Evolutionary conservation across 1,140 invertebrate genomes (phyloP).

Genomic region (Aleiodes sp.): DNA sequence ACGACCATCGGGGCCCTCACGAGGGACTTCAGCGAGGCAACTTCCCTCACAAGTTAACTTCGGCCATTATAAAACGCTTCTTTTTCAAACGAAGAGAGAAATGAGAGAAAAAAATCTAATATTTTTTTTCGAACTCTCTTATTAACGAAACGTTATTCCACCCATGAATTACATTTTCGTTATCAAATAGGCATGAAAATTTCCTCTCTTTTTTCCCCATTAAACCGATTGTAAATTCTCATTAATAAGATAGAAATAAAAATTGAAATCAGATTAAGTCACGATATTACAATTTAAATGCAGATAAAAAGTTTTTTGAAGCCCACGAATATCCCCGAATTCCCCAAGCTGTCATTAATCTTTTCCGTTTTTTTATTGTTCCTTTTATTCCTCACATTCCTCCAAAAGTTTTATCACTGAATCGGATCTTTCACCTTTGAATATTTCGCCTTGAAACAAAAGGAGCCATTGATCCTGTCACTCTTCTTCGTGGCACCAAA

Average conservation of each 20-base stretch:
- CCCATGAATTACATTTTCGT: no score
- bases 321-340: no score
- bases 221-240: not conserved
- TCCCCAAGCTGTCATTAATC: not conserved
- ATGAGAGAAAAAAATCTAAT: not conserved
- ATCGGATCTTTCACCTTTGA: not conserved
- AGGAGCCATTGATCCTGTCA: not conserved
- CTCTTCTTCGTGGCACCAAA: no score
- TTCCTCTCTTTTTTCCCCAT: no score
- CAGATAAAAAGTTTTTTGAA: not conserved
- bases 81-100: not conserved
- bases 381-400: not conserved
- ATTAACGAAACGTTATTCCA: not conserved
- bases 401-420: not conserved
- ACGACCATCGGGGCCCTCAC: conserved; percentile 52
- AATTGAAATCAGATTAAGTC: not conserved
- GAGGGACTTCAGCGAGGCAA: conserved; percentile 44
- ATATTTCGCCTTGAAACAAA: not conserved
- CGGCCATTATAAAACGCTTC: conserved; percentile 11
- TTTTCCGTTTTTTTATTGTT: not conserved
- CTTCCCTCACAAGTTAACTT: conserved; percentile 17
- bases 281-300: not conserved
- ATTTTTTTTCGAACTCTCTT: no score
- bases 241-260: not conserved
- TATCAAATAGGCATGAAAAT: not conserved